Conservation (phyloP, 2,113 vertebrate species). For the Syngnathus floridae region DNA sequence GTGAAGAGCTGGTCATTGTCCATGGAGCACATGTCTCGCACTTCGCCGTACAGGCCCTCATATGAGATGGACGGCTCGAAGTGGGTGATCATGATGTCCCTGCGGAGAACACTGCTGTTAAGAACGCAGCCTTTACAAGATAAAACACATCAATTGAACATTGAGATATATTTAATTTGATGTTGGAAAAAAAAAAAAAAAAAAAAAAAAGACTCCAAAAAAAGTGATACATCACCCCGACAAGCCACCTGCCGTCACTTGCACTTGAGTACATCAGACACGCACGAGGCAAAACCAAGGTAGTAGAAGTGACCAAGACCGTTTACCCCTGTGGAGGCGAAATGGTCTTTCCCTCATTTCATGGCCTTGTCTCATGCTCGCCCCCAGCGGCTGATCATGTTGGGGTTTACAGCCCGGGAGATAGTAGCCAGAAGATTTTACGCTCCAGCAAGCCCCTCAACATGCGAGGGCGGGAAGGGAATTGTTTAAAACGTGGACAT, state of each 20-base stretch:
- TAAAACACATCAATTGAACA: background rate
- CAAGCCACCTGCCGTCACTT: no score
- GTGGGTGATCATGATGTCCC: conserved; percentile 99
- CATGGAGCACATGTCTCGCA: conserved; percentile 96
- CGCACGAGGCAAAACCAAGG: background rate
- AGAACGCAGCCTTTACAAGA: background rate
- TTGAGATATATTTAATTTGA: no score
- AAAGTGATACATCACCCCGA: no score
- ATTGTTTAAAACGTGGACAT: background rate
- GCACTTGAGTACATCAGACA: background rate
- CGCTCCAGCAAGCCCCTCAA: conserved; percentile 10
- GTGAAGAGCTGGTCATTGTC: conserved; percentile 97
- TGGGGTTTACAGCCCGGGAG: conserved; percentile 22
- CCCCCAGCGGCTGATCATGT: conserved; percentile 1
- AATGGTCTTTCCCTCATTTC: conserved; percentile 13
- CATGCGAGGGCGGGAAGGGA: background rate
- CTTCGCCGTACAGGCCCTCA: conserved; percentile 86
- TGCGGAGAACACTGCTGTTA: conserved; percentile 40
- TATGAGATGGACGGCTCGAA: conserved; percentile 96
- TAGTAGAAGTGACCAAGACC: background rate
- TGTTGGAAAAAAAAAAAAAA: no score
- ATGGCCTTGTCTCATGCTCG: conserved; percentile 3
- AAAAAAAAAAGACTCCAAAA: no score
- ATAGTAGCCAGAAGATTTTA: conserved; percentile 18
- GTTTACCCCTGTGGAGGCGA: background rate